A percentile compares a stretch with the other conserved stretches of the same genome.
phyloP scores from a whole-genome alignment of 2,888 invertebrate genomes.

The Panzeria rudis region DNA sequence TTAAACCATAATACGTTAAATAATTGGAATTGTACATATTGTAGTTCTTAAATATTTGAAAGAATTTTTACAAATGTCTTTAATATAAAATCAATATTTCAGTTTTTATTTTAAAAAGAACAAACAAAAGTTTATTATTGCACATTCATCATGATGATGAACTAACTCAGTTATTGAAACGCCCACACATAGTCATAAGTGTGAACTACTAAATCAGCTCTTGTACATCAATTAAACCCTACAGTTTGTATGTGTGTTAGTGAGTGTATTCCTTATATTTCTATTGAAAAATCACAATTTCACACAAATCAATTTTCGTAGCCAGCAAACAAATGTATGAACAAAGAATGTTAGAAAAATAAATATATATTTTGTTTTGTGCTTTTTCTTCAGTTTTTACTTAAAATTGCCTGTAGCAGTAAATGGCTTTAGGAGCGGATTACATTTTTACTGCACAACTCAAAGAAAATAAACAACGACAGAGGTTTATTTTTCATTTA shows the following conservation, averaged over 20 bases:
- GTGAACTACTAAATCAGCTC: constrained; percentile 48
- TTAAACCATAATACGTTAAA: too few species aligned
- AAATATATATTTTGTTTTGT: background rate
- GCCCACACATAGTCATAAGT: background rate
- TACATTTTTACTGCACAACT: constrained; percentile 45
- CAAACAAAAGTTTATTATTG: constrained; percentile 24
- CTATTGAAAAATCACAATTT: constrained; percentile 48
- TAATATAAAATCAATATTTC: constrained; percentile 39
- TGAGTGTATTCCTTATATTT: background rate
- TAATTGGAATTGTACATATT: too few species aligned
- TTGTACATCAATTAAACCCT: constrained; percentile 56
- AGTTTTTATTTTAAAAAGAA: constrained; percentile 16
- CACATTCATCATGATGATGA: constrained; percentile 47
- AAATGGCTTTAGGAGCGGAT: constrained; percentile 38
- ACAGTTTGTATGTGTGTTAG: background rate
- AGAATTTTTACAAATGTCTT: background rate
- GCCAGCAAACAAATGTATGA: constrained; percentile 18
- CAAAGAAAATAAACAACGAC: constrained; percentile 30
- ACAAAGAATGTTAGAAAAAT: constrained; percentile 12
- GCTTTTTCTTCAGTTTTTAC: constrained; percentile 27
- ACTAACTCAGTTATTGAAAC: constrained; percentile 48
- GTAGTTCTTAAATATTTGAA: background rate
- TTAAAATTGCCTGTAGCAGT: constrained; percentile 40
- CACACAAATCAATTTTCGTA: constrained; percentile 49
- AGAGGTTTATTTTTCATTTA: constrained; percentile 22